phyloP scores from a whole-genome alignment of 92 coral and sea anemone species.

The Epizoanthus fatuus region DNA sequence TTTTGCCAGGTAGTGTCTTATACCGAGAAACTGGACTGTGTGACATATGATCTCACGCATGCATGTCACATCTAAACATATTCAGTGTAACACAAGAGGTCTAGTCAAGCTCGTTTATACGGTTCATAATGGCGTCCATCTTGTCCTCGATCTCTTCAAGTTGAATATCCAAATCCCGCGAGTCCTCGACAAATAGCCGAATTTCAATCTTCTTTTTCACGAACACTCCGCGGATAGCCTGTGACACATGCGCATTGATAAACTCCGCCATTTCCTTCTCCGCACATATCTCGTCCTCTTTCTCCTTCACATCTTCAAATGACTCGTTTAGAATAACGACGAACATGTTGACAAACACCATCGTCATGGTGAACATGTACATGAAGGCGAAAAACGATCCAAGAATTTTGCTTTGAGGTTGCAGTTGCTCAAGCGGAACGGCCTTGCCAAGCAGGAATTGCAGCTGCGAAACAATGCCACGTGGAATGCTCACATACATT shows the following conservation, averaged over 20 bases:
- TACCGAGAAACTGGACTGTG: no score
- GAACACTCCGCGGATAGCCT: background rate
- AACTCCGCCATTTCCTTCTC: constrained; percentile 34
- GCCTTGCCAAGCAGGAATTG: constrained; percentile 40
- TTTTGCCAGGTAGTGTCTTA: no score
- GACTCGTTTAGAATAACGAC: constrained; percentile 57
- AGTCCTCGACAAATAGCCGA: background rate
- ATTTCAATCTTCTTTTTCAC: background rate
- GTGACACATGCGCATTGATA: background rate
- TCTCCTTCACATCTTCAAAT: constrained; percentile 22
- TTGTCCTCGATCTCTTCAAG: background rate
- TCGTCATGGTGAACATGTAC: constrained; percentile 27
- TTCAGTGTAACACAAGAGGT: background rate
- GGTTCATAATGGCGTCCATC: background rate
- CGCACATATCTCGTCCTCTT: background rate
- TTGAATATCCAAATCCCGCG: background rate
- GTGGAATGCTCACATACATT: constrained; percentile 29
- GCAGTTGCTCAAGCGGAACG: constrained; percentile 17
- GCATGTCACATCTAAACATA: no score
- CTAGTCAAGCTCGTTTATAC: background rate
- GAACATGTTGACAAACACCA: constrained; percentile 44
- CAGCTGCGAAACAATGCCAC: constrained; percentile 17
- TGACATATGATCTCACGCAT: no score
- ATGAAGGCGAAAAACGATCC: constrained; percentile 10
- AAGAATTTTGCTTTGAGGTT: background rate